Evolutionary conservation across 2,888 invertebrate species (phyloP), one percentile per base, ranked within the genome.

Genomic region (Machimus rusticus): DNA sequence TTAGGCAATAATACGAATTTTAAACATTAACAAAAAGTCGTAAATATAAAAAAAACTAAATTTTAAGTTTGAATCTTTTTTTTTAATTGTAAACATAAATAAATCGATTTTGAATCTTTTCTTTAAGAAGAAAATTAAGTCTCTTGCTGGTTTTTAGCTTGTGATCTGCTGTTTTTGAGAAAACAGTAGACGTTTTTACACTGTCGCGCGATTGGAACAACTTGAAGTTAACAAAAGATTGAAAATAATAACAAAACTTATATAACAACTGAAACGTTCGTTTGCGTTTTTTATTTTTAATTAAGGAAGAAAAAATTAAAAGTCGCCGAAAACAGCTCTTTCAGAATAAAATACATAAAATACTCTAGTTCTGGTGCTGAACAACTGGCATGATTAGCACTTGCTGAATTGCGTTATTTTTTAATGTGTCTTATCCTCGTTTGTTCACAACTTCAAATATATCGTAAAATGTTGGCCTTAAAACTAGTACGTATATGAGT

Each of bases 401-500:
- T 66, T 66, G 66, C 66, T 66, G 66, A 66, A 66, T 66, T 66
- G 66, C 66, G 66, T 66, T 66, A 66, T 28, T 19, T 14, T 14
- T 46, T 66, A 66, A 51, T 66, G 23, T 66, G 28, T 66, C 66
- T 66, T 66, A 66, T 66, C 23, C 66, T 66, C 66, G 66, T 66
- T 66, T 66, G 66, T 78, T 85, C 85, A 74, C 74, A 85, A 85
- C 74, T 85, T 74, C 74, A 74, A 85, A 86, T 86, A 77, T 87
- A 77, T 86, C 76, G 77, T 88, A 82, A 88, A 88, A 78, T 88
- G 79, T 91, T 91, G 90, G 90, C 90, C 92, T 91, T 92, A 92
- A 91, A 88, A 90, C 92, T 92, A 92, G 91, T 93, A 92, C 92
- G 93, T 93, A 93, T 92, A 91, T 91, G 90, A 89, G 91, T 90